Conservation (phyloP, 2,888 invertebrate genomes). For the Stratiomys singularior region DNA sequence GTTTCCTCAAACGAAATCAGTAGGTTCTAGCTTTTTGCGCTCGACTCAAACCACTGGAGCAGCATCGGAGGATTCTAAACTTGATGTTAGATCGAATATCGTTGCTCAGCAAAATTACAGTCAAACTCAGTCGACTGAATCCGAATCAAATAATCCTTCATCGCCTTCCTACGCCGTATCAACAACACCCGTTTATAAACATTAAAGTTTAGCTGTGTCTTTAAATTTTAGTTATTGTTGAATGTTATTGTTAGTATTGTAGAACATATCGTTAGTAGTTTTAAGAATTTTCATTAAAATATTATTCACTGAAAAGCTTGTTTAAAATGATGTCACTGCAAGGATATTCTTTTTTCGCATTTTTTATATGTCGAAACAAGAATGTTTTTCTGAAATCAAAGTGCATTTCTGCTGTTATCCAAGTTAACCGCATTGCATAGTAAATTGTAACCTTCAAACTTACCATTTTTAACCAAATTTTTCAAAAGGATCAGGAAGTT, state of each 20-base stretch:
- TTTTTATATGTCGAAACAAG: no score
- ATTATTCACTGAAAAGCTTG: not conserved
- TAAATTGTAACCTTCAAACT: no score
- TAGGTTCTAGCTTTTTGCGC: not conserved
- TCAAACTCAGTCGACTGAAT: not conserved
- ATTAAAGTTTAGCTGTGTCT: not conserved
- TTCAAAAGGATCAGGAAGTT: no score
- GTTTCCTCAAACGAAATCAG: not conserved
- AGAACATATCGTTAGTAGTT: not conserved
- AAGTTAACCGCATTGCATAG: no score
- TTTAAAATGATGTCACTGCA: no score
- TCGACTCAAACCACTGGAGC: not conserved
- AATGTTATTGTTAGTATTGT: not conserved
- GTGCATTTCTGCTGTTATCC: no score
- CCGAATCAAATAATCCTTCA: not conserved
- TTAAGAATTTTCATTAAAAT: not conserved
- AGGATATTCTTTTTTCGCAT: no score
- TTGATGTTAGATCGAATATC: not conserved
- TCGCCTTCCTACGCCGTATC: not conserved
- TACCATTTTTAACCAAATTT: no score
- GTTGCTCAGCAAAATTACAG: not conserved
- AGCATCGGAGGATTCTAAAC: not conserved
- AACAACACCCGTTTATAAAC: conserved; percentile 25
- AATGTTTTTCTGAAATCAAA: no score
- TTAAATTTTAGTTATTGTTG: not conserved